Percentiles rank a stretch among this genome's conserved stretches.
Conservation (phyloP, 2,113 vertebrate species). For the Muntiacus muntjak region DNA sequence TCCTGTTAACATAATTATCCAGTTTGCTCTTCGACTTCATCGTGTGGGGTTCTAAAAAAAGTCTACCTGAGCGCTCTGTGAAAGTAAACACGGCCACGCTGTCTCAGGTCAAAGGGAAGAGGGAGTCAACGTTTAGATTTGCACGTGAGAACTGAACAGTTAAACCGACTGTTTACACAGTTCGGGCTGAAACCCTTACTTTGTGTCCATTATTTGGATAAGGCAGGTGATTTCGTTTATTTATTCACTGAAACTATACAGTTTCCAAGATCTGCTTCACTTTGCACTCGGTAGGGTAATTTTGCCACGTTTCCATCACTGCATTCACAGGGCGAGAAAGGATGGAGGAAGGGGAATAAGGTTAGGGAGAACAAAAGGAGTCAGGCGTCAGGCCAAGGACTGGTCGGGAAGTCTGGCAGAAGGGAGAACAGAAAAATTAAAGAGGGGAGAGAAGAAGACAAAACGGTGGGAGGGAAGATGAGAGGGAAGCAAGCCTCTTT, state of each 20-base stretch:
- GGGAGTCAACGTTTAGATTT: background rate
- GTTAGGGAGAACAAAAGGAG: background rate
- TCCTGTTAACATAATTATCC: constrained; percentile 4
- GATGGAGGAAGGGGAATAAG: background rate
- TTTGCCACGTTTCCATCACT: background rate
- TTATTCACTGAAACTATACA: background rate
- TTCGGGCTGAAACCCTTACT: background rate
- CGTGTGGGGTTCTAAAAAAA: background rate
- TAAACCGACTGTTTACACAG: background rate
- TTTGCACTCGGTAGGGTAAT: background rate
- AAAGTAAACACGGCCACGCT: background rate
- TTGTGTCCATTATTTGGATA: background rate
- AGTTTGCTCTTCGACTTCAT: background rate
- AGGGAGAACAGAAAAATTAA: background rate
- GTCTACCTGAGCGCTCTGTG: background rate
- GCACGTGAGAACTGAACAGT: background rate
- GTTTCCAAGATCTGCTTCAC: background rate
- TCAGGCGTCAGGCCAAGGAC: background rate
- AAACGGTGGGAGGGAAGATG: background rate
- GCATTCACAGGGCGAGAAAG: background rate
- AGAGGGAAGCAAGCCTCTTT: background rate
- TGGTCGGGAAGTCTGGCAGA: background rate
- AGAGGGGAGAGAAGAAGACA: background rate
- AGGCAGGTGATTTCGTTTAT: background rate
- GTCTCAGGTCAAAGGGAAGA: background rate